Conservation (phyloP, 2,797 vertebrate genomes). For the Fistularia tabacaria region DNA sequence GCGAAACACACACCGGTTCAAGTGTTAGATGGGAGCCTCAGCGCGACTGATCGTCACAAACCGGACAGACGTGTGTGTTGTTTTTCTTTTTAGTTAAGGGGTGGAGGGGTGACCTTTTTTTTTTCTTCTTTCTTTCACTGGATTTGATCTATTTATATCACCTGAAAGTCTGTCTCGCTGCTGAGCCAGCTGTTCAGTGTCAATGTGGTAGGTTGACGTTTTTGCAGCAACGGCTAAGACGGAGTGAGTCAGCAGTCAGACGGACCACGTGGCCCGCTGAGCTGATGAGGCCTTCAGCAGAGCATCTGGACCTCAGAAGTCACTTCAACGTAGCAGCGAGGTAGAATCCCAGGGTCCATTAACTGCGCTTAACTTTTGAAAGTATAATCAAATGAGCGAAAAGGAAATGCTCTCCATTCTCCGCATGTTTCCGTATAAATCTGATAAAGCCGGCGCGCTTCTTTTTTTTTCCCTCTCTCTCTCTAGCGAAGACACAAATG, state of each 20-base stretch:
- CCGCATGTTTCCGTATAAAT: background rate
- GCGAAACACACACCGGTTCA: conserved; percentile 12
- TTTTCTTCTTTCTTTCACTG: background rate
- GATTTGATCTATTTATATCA: conserved; percentile 37
- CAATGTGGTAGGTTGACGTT: conserved; percentile 12
- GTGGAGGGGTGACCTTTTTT: background rate
- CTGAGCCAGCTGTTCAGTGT: conserved; percentile 36
- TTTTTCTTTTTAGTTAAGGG: background rate
- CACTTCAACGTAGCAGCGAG: no score
- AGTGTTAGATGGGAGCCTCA: conserved; percentile 1
- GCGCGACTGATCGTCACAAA: background rate
- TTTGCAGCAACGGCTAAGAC: conserved; percentile 17
- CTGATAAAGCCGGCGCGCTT: no score
- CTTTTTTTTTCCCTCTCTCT: no score
- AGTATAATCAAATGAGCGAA: background rate
- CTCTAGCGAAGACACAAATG: no score
- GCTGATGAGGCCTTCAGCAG: background rate
- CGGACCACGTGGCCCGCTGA: conserved; percentile 20
- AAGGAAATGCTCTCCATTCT: background rate
- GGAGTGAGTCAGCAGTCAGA: conserved; percentile 41
- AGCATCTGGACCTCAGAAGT: no score
- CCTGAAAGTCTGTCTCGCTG: conserved; percentile 30
- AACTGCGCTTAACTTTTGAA: background rate
- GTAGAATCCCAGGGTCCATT: background rate
- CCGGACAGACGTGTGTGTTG: background rate